Conservation (phyloP, 2,797 vertebrate genomes). For the Lepus oiostolus region DNA sequence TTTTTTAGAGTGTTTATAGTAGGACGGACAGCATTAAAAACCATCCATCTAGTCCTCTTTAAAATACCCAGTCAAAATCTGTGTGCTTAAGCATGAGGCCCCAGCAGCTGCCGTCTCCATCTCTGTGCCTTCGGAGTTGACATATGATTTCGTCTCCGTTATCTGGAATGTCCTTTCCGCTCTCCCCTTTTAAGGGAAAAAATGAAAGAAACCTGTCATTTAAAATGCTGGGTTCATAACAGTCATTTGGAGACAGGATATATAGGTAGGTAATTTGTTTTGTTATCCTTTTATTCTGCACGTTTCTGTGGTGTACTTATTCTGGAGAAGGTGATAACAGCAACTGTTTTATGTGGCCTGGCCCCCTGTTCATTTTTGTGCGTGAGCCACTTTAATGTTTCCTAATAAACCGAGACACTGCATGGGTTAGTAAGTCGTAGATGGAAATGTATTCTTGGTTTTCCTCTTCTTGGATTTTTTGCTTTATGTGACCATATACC, state of each 20-base stretch:
- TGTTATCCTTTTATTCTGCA: neutral
- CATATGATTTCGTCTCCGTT: neutral
- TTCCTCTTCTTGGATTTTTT: slow-evolving; percentile 54
- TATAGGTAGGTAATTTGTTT: neutral
- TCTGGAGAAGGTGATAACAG: slow-evolving; percentile 1
- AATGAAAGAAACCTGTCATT: slow-evolving; percentile 29
- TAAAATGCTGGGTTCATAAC: neutral
- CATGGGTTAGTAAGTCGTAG: slow-evolving; percentile 41
- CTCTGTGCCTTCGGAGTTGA: neutral
- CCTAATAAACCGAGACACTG: neutral
- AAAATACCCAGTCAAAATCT: neutral
- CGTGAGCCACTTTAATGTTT: slow-evolving; percentile 21
- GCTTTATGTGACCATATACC: neutral
- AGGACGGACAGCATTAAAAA: slow-evolving; percentile 50
- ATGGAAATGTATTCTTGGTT: slow-evolving; percentile 34
- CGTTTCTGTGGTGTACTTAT: neutral
- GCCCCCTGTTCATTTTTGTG: neutral
- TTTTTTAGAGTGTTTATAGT: slow-evolving; percentile 47
- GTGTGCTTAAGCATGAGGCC: neutral
- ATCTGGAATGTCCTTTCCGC: slow-evolving; percentile 40
- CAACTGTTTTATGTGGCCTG: neutral
- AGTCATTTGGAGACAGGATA: neutral
- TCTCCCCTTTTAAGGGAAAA: neutral
- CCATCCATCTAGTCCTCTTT: neutral
- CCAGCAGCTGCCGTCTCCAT: neutral